Percentiles rank a stretch among this genome's conserved stretches.
Evolutionary conservation across 2,113 vertebrate species (phyloP).

Genomic region (Uria lomvia): DNA sequence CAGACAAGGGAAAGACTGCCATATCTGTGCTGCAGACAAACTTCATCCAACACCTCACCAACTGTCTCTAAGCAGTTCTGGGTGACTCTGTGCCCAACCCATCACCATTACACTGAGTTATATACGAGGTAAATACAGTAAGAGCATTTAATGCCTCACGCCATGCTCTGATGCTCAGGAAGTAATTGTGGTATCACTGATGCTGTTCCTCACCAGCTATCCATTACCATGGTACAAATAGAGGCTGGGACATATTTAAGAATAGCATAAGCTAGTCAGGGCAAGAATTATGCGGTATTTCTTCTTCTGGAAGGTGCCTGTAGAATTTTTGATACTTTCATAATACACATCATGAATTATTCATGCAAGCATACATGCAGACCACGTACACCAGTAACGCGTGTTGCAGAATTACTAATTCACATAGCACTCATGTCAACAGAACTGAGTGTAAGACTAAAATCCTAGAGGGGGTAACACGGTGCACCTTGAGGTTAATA

Average conservation of each 20-base stretch:
- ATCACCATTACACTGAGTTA: background rate
- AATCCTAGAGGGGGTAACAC: background rate
- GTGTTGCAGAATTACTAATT: background rate
- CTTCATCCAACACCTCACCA: background rate
- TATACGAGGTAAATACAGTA: fast-evolving
- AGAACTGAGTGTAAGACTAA: background rate
- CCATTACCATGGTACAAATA: background rate
- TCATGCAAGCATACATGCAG: background rate
- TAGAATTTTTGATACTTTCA: background rate
- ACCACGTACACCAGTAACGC: background rate
- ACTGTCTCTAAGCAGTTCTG: background rate
- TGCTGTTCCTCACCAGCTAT: background rate
- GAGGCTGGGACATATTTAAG: background rate
- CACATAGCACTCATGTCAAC: background rate
- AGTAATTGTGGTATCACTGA: background rate
- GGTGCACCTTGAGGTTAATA: background rate
- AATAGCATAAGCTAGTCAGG: background rate
- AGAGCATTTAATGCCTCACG: background rate
- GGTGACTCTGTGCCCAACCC: background rate
- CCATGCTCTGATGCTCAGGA: background rate
- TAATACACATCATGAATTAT: background rate
- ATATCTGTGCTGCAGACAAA: background rate
- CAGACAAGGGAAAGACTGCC: background rate
- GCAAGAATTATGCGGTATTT: background rate
- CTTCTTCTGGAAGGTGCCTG: background rate